Evolutionary conservation across 2,888 invertebrate genomes (phyloP).

Genomic region (Yponomeuta plumbellus): DNA sequence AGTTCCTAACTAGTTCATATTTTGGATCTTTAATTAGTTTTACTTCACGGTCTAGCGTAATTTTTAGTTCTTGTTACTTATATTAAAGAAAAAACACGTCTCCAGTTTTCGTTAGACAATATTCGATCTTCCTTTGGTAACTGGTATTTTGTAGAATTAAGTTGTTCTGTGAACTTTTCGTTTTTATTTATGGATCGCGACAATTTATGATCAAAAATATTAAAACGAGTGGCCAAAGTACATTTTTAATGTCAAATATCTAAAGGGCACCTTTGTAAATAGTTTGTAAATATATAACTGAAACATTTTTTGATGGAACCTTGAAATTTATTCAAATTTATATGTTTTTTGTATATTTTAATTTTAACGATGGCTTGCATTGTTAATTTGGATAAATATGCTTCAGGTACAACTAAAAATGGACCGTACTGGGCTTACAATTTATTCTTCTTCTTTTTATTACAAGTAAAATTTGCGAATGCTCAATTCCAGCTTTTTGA

Average conservation of each 20-base stretch:
- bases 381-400: too few species aligned
- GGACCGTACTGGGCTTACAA: too few species aligned
- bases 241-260: slow-evolving; percentile 37
- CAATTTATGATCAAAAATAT: background rate
- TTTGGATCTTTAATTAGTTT: slow-evolving; percentile 49
- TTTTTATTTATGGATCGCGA: background rate
- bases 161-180: background rate
- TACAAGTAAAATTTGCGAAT: too few species aligned
- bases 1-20: slow-evolving; percentile 74
- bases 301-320: slow-evolving; percentile 51
- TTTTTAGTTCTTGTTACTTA: slow-evolving; percentile 27
- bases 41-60: slow-evolving; percentile 43
- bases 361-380: slow-evolving; percentile 35
- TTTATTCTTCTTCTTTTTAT: too few species aligned
- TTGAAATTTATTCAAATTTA: slow-evolving; percentile 46
- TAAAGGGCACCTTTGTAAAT: slow-evolving; percentile 60
- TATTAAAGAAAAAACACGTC: background rate
- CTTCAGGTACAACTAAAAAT: too few species aligned
- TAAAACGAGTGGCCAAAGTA: slow-evolving; percentile 60
- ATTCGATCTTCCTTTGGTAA: background rate
- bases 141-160: background rate
- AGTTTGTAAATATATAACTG: slow-evolving; percentile 62
- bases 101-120: too few species aligned
- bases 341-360: slow-evolving; percentile 43
- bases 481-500: too few species aligned